Percentiles rank a stretch among this genome's conserved stretches.
These are phyloP conservation scores for Heliconius himera DNA, from an alignment of 1,140 invertebrate species.

Conservation along the genomic window DNA sequence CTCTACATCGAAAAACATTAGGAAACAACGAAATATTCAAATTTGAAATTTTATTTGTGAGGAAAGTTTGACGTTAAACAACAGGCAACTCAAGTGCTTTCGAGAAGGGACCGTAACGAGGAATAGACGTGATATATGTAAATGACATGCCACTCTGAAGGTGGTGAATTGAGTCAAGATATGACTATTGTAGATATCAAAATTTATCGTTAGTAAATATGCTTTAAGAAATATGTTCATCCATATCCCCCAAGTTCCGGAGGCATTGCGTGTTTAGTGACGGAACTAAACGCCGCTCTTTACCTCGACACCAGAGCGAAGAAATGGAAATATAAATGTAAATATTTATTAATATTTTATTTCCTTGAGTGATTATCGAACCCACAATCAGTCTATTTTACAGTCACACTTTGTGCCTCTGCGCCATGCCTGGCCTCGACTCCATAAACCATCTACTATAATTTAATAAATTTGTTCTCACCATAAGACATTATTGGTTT, in stretches of 20 bases:
- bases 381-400: too few species aligned
- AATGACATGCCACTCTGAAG: slow-evolving; percentile 40
- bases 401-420: too few species aligned
- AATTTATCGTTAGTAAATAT: not conserved
- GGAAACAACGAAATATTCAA: slow-evolving; percentile 50
- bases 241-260: not conserved
- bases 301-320: too few species aligned
- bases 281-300: too few species aligned
- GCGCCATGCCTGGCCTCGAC: too few species aligned
- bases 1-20: slow-evolving; percentile 37
- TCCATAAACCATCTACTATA: too few species aligned
- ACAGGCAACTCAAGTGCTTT: slow-evolving; percentile 42
- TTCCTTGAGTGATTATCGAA: too few species aligned
- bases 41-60: slow-evolving; percentile 57
- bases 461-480: not conserved
- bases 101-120: slow-evolving; percentile 45
- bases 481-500: not conserved
- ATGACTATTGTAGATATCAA: not conserved
- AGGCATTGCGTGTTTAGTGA: too few species aligned
- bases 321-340: too few species aligned
- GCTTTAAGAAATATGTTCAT: not conserved
- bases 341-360: too few species aligned
- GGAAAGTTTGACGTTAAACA: slow-evolving; percentile 47
- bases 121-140: slow-evolving; percentile 56
- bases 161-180: not conserved